Evolutionary conservation across 2,113 vertebrate species (phyloP), one percentile per base, ranked within the genome.

Genomic region (Phalacrocorax brasilianus): DNA sequence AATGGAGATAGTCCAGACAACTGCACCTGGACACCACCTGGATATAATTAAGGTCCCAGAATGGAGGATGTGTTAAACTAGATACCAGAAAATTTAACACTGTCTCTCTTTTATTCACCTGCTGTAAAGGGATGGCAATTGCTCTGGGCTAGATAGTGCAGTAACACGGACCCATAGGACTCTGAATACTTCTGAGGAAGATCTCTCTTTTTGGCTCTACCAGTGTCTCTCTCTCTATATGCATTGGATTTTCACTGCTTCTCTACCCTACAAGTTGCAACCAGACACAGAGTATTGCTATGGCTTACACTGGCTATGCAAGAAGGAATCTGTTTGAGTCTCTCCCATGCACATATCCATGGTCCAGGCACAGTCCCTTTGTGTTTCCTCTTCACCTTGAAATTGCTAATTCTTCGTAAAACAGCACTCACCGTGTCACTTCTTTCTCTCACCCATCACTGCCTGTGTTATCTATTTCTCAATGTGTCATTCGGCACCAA

Each of bases 21-120:
- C 80, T 92, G 97, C 97, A 97, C 95, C 97, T 97, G 97, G 95
- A 94, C 92, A 93, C 97, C 97, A 98, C 97, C 98, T 98, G 97
- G 96, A 96, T 90, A 95, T 97, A 97, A 97, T 98, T 98, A 77
- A 76, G 49, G 91, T 97, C 89, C 93, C 84, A 95, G 95, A 91
- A 88, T 87, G 95, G 93, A 95, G 94, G 94, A 97, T 85, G 84
- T 80, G 84, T 95, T 96, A 93, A 97, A 97, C 86, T 91, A 73
- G 63, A 95, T 96, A 95, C 96, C 88, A 96, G 93, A 91, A 98
- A 97, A 90, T 93, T 21, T 92, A 98, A 92, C 83, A 94, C 93
- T 96, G 89, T 96, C 87, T 96, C 91, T 93, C 68, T 72, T 90
- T 85, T 71, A 59, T 85, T 91, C 59, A 80, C 67, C 75, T 88